Percentiles rank a stretch among this genome's conserved stretches.
phyloP scores from a whole-genome alignment of 2,113 vertebrate species.

The Protomyctophum bolini region DNA sequence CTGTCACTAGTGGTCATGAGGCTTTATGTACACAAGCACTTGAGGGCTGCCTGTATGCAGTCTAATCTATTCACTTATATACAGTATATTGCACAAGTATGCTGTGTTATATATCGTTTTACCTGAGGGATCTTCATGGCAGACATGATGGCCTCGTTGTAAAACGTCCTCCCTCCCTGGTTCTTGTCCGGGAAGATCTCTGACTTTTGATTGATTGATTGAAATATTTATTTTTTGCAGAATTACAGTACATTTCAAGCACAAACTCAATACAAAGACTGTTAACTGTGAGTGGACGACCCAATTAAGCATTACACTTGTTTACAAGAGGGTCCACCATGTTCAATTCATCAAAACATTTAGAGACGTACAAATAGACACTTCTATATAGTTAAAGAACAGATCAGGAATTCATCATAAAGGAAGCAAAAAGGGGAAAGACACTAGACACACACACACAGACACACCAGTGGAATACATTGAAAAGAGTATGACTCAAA shows the following conservation, averaged over 20 bases:
- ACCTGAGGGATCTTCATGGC: constrained; percentile 88
- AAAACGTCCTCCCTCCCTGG: constrained; percentile 86
- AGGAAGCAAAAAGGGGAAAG: too few relatives aligned
- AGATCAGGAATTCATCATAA: too few relatives aligned
- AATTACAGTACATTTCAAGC: too few relatives aligned
- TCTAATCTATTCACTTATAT: neutral
- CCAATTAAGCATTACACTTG: too few relatives aligned
- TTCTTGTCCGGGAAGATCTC: constrained; percentile 89
- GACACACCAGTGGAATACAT: neutral
- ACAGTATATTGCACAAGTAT: neutral
- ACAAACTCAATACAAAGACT: too few relatives aligned
- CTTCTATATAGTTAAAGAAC: too few relatives aligned
- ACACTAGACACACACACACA: constrained; percentile 62
- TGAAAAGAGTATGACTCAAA: neutral
- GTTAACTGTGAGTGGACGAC: too few relatives aligned
- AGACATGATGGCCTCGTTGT: constrained; percentile 88
- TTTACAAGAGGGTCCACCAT: too few relatives aligned
- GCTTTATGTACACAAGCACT: neutral
- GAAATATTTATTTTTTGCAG: too few relatives aligned
- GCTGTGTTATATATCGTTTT: constrained; percentile 16
- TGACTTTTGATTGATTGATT: too few relatives aligned
- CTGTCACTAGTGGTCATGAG: constrained; percentile 6
- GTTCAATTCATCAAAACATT: too few relatives aligned
- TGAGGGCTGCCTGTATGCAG: neutral
- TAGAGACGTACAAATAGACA: too few relatives aligned